Evolutionary conservation across 2,113 vertebrate species (phyloP), one percentile per base, ranked within the genome.

Genomic region (Vanacampus margaritifer): DNA sequence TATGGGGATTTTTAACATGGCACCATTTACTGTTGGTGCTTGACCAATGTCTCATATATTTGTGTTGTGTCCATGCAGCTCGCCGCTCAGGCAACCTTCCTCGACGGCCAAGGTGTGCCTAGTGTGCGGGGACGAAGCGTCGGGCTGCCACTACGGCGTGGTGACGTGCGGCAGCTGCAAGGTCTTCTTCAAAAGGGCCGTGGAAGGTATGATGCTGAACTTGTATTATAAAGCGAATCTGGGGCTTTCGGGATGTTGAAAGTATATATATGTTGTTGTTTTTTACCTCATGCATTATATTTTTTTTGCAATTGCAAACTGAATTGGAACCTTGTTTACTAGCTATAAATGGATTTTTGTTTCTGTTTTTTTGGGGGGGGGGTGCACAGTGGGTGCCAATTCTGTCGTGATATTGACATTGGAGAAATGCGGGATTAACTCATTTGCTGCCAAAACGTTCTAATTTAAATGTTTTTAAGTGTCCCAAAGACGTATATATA

Each of bases 91-190:
- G 91, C 97, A 94, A 80, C 93, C 95, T 37, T 95, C 96, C 69
- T 97, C 96, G 6, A 94, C 96, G 75, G 96, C 95, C 86, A 99
- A 99, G 93, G 96, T 99, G 74, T 99, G 97, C 82, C 89, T 99
- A 91, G 97, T 99, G 72, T 99, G 97, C 36, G 96, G 95, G 35
- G 97, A 99, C 75, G 97, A 99, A 78, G 97, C 97, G 21, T 99
- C 97, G 24, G 97, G 97, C 74, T 99, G 97, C 85, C 97, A 99
- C 89, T 99, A 99, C 63, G 97, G 97, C 13, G 97, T 99, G 0
- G 96, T 99, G 73, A 99, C 97, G 1, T 99, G 97, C 67, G 97
- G 97, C 78, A 99, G 97, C 94, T 99, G 97, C 90, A 99, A 99
- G 86, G 97, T 99, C 79, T 99, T 99, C 93, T 99, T 99, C 92